These are phyloP conservation scores for Agriotes lineatus DNA, from an alignment of 2,888 invertebrate genomes.

Conservation along the genomic window DNA sequence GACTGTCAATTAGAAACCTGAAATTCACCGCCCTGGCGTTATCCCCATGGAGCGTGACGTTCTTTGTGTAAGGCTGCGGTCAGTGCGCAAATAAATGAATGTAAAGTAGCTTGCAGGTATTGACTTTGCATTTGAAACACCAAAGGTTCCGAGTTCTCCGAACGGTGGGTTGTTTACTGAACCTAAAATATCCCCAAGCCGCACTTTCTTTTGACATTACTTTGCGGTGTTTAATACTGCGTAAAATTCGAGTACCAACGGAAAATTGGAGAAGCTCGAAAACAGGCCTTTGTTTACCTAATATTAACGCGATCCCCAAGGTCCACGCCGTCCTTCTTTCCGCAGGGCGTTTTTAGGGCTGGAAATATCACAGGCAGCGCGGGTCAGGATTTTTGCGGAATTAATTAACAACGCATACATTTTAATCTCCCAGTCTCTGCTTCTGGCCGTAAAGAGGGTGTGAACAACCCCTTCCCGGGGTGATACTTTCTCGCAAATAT, in stretches of 20 bases:
- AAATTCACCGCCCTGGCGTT: not conserved
- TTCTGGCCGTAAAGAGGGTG: slow-evolving; percentile 22
- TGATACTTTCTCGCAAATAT: too few relatives aligned
- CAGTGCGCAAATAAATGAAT: slow-evolving; percentile 7
- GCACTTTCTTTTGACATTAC: slow-evolving; percentile 9
- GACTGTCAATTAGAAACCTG: not conserved
- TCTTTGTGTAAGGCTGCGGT: slow-evolving; percentile 14
- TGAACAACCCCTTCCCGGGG: slow-evolving; percentile 24
- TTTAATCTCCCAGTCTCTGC: slow-evolving; percentile 19
- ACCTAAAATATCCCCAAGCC: slow-evolving; percentile 2
- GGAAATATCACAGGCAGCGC: not conserved
- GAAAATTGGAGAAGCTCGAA: slow-evolving; percentile 1
- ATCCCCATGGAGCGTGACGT: not conserved
- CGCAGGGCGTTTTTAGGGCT: not conserved
- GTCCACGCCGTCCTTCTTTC: slow-evolving; percentile 1
- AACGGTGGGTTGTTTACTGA: not conserved
- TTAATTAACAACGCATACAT: slow-evolving; percentile 31
- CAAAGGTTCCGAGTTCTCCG: slow-evolving; percentile 1
- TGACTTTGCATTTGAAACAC: slow-evolving; percentile 12
- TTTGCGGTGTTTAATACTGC: not conserved
- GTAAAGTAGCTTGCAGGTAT: not conserved
- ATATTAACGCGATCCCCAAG: not conserved
- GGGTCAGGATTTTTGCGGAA: slow-evolving; percentile 17
- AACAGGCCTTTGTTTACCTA: slow-evolving; percentile 1
- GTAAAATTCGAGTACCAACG: slow-evolving; percentile 9